phyloP scores from a whole-genome alignment of 2,797 vertebrate genomes.

The Hemitrygon akajei region DNA sequence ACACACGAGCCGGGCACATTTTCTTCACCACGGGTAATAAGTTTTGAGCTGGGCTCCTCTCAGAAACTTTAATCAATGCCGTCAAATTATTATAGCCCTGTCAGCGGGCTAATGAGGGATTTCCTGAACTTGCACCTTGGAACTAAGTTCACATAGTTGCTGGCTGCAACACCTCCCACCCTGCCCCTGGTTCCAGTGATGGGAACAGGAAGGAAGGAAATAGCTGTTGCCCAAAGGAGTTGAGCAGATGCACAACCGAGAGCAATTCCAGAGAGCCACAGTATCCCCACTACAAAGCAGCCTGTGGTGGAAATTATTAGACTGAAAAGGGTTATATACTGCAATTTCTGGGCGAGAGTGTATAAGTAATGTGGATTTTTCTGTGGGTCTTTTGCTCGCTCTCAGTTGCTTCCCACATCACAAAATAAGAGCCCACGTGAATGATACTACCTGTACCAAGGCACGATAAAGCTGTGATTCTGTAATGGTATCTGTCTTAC shows the following conservation, averaged over 20 bases:
- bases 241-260: neutral
- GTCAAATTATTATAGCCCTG: constrained; percentile 42
- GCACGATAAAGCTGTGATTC: neutral
- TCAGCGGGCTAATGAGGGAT: constrained; percentile 40
- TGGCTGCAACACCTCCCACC: neutral
- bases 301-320: constrained; percentile 12
- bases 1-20: no score
- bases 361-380: neutral
- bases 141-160: no score
- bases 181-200: neutral
- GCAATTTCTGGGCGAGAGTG: neutral
- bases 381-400: neutral
- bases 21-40: neutral
- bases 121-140: constrained; percentile 48
- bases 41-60: neutral
- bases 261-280: neutral
- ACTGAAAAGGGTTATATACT: neutral
- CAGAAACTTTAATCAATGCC: neutral
- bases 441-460: neutral
- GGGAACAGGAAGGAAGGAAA: constrained; percentile 8
- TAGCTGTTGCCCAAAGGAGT: neutral
- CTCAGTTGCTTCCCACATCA: neutral
- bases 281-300: neutral
- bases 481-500: neutral
- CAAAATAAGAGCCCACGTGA: neutral